Evolutionary conservation across 2,113 vertebrate species (phyloP).

Genomic region (Herpailurus yagouaroundi): DNA sequence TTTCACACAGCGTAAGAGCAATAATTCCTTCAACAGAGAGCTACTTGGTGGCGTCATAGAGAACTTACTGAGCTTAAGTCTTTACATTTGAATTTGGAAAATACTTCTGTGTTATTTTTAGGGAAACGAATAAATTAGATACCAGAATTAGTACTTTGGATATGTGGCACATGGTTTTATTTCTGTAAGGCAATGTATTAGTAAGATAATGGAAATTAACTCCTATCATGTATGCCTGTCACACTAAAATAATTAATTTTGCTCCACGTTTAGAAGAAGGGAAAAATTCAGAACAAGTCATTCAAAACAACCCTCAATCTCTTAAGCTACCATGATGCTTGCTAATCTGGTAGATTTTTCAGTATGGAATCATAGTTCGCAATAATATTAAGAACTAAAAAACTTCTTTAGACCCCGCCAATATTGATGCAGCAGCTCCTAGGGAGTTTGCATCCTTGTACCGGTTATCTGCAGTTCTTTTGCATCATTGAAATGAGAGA

Average conservation of each 20-base stretch:
- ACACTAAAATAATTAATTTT: conserved; percentile 1
- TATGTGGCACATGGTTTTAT: neutral
- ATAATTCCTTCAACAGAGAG: neutral
- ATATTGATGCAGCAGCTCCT: neutral
- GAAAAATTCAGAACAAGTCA: neutral
- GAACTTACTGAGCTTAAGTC: neutral
- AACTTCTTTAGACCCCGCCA: neutral
- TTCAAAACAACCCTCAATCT: conserved; percentile 12
- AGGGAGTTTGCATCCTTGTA: neutral
- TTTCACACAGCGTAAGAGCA: neutral
- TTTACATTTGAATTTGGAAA: conserved; percentile 28
- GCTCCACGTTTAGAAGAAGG: neutral
- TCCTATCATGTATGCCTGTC: neutral
- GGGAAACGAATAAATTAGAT: neutral
- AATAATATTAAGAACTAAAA: neutral
- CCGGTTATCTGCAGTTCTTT: neutral
- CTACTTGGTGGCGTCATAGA: neutral
- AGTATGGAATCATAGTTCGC: neutral
- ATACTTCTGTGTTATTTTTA: neutral
- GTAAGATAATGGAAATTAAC: neutral
- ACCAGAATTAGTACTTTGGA: neutral
- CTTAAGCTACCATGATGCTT: neutral
- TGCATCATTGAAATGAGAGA: neutral
- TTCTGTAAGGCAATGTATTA: neutral
- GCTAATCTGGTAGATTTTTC: conserved; percentile 8